Conservation (phyloP, 2,888 invertebrate genomes). For the Latheticus oryzae region DNA sequence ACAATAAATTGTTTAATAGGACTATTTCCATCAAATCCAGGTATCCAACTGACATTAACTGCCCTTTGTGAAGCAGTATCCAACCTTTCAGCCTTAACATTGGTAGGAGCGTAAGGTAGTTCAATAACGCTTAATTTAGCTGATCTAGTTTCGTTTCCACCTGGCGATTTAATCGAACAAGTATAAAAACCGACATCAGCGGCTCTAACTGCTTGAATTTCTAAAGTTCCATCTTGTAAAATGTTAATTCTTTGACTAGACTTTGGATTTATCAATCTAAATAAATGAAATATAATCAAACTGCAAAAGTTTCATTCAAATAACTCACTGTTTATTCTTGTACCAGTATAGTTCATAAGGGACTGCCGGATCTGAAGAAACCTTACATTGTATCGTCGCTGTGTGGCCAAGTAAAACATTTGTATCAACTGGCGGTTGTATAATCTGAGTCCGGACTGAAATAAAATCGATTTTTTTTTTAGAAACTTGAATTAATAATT, state of each 20-base stretch:
- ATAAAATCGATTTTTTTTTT: too few relatives aligned
- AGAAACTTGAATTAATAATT: too few relatives aligned
- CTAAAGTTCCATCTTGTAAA: constrained; percentile 84
- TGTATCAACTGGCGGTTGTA: constrained; percentile 92
- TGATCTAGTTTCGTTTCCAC: constrained; percentile 91
- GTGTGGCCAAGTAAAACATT: constrained; percentile 92
- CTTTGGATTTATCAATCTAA: constrained; percentile 70
- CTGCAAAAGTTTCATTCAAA: too few relatives aligned
- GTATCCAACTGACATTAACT: constrained; percentile 93
- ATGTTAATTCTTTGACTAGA: constrained; percentile 79
- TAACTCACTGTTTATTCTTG: constrained; percentile 83
- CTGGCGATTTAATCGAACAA: constrained; percentile 89
- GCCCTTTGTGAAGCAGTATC: constrained; percentile 77
- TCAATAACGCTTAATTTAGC: constrained; percentile 92
- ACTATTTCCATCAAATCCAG: constrained; percentile 97
- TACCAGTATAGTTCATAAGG: constrained; percentile 90
- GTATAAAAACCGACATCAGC: constrained; percentile 95
- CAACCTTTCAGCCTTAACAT: constrained; percentile 80
- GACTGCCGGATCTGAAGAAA: constrained; percentile 90
- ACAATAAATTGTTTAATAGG: constrained; percentile 93
- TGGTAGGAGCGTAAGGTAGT: constrained; percentile 92
- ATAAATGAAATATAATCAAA: background rate
- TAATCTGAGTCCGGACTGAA: constrained; percentile 91
- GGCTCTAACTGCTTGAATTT: constrained; percentile 88
- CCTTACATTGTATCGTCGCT: constrained; percentile 93